A percentile compares a stretch with the other conserved stretches of the same genome.
phyloP scores from a whole-genome alignment of 2,797 vertebrate genomes.

The Sebastes itinus region DNA sequence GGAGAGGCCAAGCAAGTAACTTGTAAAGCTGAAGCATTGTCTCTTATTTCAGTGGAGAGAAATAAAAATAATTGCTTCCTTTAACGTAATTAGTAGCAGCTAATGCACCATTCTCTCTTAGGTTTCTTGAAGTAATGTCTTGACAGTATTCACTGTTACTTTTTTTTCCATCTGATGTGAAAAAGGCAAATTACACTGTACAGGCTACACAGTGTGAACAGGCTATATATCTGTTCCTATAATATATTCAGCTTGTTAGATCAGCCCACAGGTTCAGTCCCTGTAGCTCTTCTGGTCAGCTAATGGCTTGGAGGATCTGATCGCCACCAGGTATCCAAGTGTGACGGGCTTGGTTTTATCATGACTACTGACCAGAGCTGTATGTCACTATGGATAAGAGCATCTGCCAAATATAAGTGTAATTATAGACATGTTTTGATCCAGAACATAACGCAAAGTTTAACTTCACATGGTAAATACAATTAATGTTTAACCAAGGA shows the following conservation, averaged over 20 bases:
- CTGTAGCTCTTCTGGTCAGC: neutral
- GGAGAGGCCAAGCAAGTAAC: neutral
- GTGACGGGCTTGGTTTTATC: neutral
- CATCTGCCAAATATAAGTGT: neutral
- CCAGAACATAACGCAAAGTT: neutral
- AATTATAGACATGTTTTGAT: neutral
- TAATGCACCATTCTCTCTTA: neutral
- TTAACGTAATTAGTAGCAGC: neutral
- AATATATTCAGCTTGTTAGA: slow-evolving; percentile 22
- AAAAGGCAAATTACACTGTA: neutral
- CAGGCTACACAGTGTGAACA: neutral
- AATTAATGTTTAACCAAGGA: neutral
- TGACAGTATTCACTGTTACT: neutral
- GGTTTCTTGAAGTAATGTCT: neutral
- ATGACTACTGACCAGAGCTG: neutral
- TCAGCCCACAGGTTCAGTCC: neutral
- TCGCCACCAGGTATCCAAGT: neutral
- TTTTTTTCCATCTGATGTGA: neutral
- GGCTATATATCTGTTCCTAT: slow-evolving; percentile 3
- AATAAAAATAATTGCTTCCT: neutral
- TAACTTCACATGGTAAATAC: neutral
- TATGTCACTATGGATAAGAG: neutral
- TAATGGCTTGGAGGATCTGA: slow-evolving; percentile 3
- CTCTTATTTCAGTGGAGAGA: neutral
- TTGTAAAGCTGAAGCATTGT: neutral